Base-by-base conservation (phyloP, 1,140 invertebrate species). In the Micrasema longulum region DNA sequence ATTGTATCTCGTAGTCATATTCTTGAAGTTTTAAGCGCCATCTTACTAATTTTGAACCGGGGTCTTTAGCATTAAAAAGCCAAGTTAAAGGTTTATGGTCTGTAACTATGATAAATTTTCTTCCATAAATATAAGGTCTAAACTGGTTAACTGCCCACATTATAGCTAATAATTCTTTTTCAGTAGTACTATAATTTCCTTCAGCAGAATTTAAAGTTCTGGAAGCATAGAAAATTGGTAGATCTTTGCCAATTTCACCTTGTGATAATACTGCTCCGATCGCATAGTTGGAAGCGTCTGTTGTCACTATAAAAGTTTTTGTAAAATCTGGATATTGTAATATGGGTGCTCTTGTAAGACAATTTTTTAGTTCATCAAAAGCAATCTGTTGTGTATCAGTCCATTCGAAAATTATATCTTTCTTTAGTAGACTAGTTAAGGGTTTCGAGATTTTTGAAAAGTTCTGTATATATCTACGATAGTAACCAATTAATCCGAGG, bases 141-240 rank as follows among this genome's bases (percentile, higher is more conserved):
- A 86, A 86, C 57, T 85, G 72, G 70, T 82, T 79, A 1, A 82
- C 76, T 10, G 79, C 80, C 80, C 80, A 86, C 0, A 89, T 77
- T 10, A 89, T 81, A 3, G 85, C 86, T 18, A 89, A 72, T 47
- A 85, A 76, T 81, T 89, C 86, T 71, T 83, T 81, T 78, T 85
- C 80, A 38, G 79, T 83, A 11, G 76, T 79, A 6, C 63, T 77
- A 60, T 82, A 87, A 73, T 82, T 82, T 52, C 23, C 73, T 77
- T 87, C 82, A 1, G 80, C 77, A 63, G 78, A 72, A 73, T 80
- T 83, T 47, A 86, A 71, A 11, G 77, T 79, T 65, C 82, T 72
- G 41, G 80, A 83, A 0, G 79, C 79, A 71, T 80, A 86, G 1
- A 77, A 76, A 22, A 83, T 79, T 0, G 48, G 14, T 52, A 52